Evolutionary conservation across 2,888 invertebrate genomes (phyloP).

Genomic region (Periphyllus acericola): DNA sequence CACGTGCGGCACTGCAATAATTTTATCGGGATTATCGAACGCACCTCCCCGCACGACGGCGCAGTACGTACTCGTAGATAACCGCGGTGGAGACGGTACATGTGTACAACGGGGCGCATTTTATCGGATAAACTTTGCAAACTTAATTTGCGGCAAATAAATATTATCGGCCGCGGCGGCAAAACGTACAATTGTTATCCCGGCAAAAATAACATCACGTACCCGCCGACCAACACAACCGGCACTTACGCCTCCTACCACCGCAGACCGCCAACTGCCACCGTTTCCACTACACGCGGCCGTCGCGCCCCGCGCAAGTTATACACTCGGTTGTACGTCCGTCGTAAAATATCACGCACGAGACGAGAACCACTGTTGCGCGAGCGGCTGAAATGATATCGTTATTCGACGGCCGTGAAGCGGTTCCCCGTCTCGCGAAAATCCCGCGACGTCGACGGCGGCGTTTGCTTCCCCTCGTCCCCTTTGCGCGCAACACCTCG

Average conservation of each 20-base stretch:
- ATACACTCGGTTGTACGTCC: not conserved
- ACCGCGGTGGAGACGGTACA: not conserved
- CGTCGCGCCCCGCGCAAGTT: not conserved
- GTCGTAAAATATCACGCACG: not conserved
- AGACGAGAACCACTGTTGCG: not conserved
- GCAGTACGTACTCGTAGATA: not conserved
- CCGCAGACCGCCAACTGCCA: not conserved
- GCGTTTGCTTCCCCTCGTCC: not conserved
- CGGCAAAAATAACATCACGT: constrained; percentile 4
- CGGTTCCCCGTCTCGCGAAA: not conserved
- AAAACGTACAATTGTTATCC: not conserved
- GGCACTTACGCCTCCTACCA: too few relatives aligned
- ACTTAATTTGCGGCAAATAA: constrained; percentile 3
- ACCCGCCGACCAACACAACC: not conserved
- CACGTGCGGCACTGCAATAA: too few relatives aligned
- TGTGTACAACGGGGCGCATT: not conserved
- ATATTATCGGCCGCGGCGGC: constrained; percentile 2
- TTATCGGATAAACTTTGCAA: not conserved
- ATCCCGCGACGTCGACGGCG: not conserved
- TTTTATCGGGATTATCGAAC: not conserved
- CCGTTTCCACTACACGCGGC: too few relatives aligned
- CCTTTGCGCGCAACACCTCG: not conserved
- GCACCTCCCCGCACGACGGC: not conserved
- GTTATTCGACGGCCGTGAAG: not conserved
- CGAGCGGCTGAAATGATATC: not conserved